Conservation (phyloP, 1,140 invertebrate genomes). For the Lordiphosa clarofinis region DNA sequence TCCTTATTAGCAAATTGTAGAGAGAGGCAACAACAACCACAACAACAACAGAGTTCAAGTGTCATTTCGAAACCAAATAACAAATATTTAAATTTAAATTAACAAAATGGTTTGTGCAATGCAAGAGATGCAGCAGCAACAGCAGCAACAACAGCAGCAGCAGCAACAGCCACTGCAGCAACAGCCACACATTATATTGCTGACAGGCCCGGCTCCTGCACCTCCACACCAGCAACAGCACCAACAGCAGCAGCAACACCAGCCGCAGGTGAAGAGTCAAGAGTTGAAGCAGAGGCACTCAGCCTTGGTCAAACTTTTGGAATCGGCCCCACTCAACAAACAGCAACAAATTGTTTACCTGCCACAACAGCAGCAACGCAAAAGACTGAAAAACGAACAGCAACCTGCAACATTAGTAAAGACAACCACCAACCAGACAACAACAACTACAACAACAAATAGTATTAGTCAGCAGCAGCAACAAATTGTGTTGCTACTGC, state of each 20-base stretch:
- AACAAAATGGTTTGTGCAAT: constrained; percentile 79
- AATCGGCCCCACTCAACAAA: constrained; percentile 68
- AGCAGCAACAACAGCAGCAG: constrained; percentile 37
- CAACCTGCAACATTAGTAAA: constrained; percentile 72
- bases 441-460: constrained; percentile 62
- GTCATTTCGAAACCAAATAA: constrained; percentile 73
- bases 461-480: constrained; percentile 76
- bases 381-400: constrained; percentile 78
- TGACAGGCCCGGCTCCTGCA: constrained; percentile 18
- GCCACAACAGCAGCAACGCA: constrained; percentile 63
- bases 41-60: constrained; percentile 64
- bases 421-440: constrained; percentile 54
- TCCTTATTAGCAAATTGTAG: constrained; percentile 77
- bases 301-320: constrained; percentile 74
- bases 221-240: constrained; percentile 28
- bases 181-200: constrained; percentile 27
- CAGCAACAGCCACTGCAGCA: constrained; percentile 40
- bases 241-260: constrained; percentile 18
- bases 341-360: constrained; percentile 68
- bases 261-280: constrained; percentile 60
- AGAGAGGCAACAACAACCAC: constrained; percentile 26
- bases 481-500: constrained; percentile 61
- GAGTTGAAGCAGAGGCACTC: constrained; percentile 76
- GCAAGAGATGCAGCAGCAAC: constrained; percentile 59
- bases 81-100: constrained; percentile 41